Conservation (phyloP, 1,140 invertebrate genomes). For the Melanaphis sacchari region DNA sequence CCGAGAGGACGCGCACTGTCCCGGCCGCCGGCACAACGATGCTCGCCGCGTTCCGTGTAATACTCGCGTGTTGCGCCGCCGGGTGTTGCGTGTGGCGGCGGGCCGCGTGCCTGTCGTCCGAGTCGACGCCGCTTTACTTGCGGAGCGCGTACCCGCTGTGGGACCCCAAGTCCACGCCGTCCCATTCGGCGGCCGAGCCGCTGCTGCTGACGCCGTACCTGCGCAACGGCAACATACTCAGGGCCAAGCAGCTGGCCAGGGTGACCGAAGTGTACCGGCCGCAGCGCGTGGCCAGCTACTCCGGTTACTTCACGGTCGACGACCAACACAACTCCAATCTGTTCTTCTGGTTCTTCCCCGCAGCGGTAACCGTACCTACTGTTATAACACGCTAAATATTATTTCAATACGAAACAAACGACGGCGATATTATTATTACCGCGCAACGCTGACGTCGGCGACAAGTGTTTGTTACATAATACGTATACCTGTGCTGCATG, state of each 20-base stretch:
- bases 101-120: conserved; percentile 49
- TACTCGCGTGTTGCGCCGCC: conserved; percentile 32
- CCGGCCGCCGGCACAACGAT: neutral
- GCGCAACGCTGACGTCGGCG: too few species aligned
- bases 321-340: conserved; percentile 79
- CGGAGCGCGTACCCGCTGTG: conserved; percentile 57
- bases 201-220: conserved; percentile 73
- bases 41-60: conserved; percentile 17
- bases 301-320: conserved; percentile 79
- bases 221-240: conserved; percentile 68
- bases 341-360: conserved; percentile 91
- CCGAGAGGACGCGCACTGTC: neutral
- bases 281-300: conserved; percentile 63
- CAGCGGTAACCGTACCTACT: conserved; percentile 66
- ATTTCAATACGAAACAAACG: too few species aligned
- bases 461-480: too few species aligned
- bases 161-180: conserved; percentile 40
- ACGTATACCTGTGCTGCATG: too few species aligned
- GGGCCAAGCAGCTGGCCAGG: conserved; percentile 65
- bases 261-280: conserved; percentile 61
- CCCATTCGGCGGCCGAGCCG: conserved; percentile 68
- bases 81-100: conserved; percentile 36
- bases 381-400: too few species aligned
- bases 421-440: too few species aligned
- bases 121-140: conserved; percentile 58